phyloP scores from a whole-genome alignment of 2,888 invertebrate species.

The Chesias legatella region DNA sequence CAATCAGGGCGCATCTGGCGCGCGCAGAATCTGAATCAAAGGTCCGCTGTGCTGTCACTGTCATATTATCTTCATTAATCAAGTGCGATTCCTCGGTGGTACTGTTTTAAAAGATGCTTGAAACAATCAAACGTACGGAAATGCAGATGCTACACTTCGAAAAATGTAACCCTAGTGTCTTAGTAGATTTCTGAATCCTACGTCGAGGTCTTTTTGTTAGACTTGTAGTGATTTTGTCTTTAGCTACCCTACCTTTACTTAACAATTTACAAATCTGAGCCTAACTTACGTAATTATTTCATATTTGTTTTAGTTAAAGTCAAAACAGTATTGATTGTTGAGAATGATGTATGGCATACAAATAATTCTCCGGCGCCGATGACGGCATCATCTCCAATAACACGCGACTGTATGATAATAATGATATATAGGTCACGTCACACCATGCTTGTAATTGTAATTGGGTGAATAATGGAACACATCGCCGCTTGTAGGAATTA shows the following conservation, averaged over 20 bases:
- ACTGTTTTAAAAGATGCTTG: slow-evolving; percentile 7
- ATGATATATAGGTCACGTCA: slow-evolving; percentile 36
- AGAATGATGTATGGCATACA: too few species aligned
- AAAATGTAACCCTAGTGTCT: too few species aligned
- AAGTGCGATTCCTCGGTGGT: slow-evolving; percentile 21
- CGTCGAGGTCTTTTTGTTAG: too few species aligned
- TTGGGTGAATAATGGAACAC: slow-evolving; percentile 12
- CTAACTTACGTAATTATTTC: too few species aligned
- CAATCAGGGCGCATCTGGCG: slow-evolving; percentile 31
- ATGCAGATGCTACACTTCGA: too few species aligned
- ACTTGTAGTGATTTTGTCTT: too few species aligned
- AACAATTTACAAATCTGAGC: too few species aligned
- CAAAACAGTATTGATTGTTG: too few species aligned
- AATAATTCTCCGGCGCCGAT: slow-evolving; percentile 51
- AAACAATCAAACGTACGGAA: slow-evolving; percentile 1
- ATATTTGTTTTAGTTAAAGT: too few species aligned
- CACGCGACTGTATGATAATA: slow-evolving; percentile 39
- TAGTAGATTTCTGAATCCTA: too few species aligned
- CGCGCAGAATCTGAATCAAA: slow-evolving; percentile 19
- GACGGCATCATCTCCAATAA: slow-evolving; percentile 52
- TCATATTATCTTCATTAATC: slow-evolving; percentile 27
- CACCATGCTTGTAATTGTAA: slow-evolving; percentile 19
- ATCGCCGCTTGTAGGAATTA: slow-evolving; percentile 5
- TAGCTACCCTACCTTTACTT: too few species aligned
- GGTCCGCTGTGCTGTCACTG: slow-evolving; percentile 11